These are phyloP conservation scores for Orientallactaga sibirica DNA, from an alignment of 2,797 vertebrate species.

Conservation along the genomic window DNA sequence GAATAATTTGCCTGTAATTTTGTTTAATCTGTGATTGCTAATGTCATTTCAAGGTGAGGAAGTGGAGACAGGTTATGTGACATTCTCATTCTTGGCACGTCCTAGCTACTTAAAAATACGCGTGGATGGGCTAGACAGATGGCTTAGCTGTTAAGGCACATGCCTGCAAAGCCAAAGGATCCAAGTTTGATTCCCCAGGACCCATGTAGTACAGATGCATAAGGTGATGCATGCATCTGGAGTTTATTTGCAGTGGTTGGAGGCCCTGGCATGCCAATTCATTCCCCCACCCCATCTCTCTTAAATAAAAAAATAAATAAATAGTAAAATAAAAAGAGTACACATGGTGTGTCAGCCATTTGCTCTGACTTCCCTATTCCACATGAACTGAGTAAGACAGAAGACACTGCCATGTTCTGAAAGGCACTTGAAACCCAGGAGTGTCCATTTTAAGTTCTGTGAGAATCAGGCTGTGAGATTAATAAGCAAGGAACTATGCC, in stretches of 20 bases:
- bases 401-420: neutral
- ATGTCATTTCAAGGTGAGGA: constrained; percentile 16
- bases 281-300: too few relatives aligned
- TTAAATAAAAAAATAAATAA: too few relatives aligned
- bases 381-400: neutral
- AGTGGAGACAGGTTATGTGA: neutral
- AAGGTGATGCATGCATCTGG: too few relatives aligned
- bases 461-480: neutral
- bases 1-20: neutral
- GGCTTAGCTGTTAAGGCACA: too few relatives aligned
- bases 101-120: neutral
- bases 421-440: neutral
- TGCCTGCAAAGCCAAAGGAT: too few relatives aligned
- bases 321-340: neutral
- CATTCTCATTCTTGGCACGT: neutral
- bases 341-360: neutral
- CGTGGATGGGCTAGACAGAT: too few relatives aligned
- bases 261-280: too few relatives aligned
- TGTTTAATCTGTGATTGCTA: neutral
- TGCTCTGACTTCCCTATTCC: neutral
- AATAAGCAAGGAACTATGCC: neutral
- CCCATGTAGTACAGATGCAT: too few relatives aligned
- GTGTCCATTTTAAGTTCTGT: neutral
- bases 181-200: too few relatives aligned
- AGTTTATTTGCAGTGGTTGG: too few relatives aligned